Percentiles rank a stretch among this genome's conserved stretches.
phyloP scores from a whole-genome alignment of 2,113 vertebrate genomes.

The Nannobrachium achirus region DNA sequence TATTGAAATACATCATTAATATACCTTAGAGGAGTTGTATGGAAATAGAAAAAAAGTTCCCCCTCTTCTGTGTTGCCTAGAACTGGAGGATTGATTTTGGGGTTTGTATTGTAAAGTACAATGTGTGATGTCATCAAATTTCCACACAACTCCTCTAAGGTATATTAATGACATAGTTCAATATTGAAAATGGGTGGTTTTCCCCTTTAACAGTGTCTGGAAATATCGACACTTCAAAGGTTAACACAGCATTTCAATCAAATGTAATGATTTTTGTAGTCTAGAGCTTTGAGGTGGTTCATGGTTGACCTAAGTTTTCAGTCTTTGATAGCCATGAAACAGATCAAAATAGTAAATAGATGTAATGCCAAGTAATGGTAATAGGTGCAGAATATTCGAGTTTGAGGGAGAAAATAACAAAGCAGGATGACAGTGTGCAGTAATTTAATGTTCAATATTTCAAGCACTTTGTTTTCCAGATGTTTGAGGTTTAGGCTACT shows the following conservation, averaged over 20 bases:
- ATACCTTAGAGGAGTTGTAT: no score
- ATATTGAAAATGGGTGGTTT: no score
- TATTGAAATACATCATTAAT: no score
- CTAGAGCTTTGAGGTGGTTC: neutral
- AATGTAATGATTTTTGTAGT: conserved; percentile 1
- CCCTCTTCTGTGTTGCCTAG: no score
- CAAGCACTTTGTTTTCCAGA: conserved; percentile 43
- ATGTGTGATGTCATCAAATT: no score
- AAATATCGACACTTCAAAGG: neutral
- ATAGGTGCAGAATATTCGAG: neutral
- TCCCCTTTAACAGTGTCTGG: no score
- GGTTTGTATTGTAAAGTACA: no score
- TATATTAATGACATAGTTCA: no score
- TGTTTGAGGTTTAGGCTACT: conserved; percentile 2
- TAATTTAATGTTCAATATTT: conserved; percentile 29
- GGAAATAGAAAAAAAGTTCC: no score
- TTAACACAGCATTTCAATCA: neutral
- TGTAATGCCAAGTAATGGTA: neutral
- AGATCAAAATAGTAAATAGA: neutral
- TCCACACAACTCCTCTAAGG: no score
- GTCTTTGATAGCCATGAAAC: neutral
- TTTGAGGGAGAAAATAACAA: neutral
- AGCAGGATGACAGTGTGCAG: neutral
- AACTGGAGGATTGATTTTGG: no score
- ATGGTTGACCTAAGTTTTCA: neutral